A percentile compares a stretch with the other conserved stretches of the same genome.
Evolutionary conservation across 1,140 invertebrate genomes (phyloP).

Genomic region (Eurytemora carolleeae): DNA sequence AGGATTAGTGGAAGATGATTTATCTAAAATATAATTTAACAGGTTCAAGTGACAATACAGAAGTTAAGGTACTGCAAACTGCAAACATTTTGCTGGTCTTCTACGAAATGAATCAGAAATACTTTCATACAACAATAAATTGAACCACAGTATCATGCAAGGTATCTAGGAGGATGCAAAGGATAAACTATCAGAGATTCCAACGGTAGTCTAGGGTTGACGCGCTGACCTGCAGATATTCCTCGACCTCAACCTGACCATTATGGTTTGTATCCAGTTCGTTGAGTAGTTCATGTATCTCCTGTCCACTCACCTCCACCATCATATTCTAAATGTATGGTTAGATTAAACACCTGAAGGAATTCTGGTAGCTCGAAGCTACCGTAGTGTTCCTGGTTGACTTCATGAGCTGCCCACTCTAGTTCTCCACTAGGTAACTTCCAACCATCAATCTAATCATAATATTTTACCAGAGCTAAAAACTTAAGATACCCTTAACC

Average conservation of each 20-base stretch:
- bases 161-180: conserved; percentile 13
- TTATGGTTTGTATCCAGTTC: conserved; percentile 99
- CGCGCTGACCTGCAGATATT: conserved; percentile 77
- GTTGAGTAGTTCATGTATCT: conserved; percentile 85
- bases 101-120: conserved; percentile 6
- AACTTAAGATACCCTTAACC: no score
- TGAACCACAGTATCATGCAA: conserved; percentile 96
- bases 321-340: conserved; percentile 33
- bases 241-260: conserved; percentile 93
- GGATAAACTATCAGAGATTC: conserved; percentile 2
- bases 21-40: no score
- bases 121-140: conserved; percentile 15
- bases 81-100: neutral
- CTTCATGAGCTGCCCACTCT: no score
- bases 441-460: no score
- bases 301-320: conserved; percentile 76
- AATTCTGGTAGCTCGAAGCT: no score
- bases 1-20: no score
- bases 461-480: no score
- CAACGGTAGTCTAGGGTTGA: neutral
- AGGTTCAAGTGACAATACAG: no score
- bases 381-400: no score
- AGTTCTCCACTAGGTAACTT: no score
- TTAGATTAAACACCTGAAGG: no score
- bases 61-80: conserved; percentile 8